Evolutionary conservation across 2,888 invertebrate species (phyloP).

Genomic region (Tyria jacobaeae): DNA sequence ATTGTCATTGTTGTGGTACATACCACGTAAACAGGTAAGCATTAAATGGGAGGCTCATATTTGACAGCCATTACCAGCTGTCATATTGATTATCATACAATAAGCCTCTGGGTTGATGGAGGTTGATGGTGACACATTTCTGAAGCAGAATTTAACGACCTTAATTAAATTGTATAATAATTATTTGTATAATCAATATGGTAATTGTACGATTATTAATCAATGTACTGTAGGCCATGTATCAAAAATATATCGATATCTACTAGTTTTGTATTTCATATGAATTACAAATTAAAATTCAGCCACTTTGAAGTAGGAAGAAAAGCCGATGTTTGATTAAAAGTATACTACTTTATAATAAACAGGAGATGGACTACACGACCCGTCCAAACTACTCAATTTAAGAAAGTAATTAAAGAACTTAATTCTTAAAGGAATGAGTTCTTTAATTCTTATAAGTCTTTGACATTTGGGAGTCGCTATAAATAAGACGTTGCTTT

Average conservation of each 20-base stretch:
- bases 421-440: too few relatives aligned
- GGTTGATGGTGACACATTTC: slow-evolving; percentile 8
- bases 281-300: too few relatives aligned
- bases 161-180: not conserved
- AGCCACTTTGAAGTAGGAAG: too few relatives aligned
- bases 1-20: slow-evolving; percentile 58
- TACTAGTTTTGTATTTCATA: not conserved
- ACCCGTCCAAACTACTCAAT: too few relatives aligned
- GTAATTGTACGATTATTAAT: not conserved
- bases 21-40: slow-evolving; percentile 63
- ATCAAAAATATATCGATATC: not conserved
- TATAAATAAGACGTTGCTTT: too few relatives aligned
- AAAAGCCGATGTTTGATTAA: too few relatives aligned
- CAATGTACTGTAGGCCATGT: not conserved
- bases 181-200: too few relatives aligned
- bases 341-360: too few relatives aligned
- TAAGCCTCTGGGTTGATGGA: slow-evolving; percentile 59
- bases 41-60: slow-evolving; percentile 73
- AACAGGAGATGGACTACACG: too few relatives aligned
- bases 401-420: too few relatives aligned
- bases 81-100: slow-evolving; percentile 76
- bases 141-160: not conserved
- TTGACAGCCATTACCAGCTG: slow-evolving; percentile 61
- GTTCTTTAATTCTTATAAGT: too few relatives aligned
- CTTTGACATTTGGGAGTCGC: too few relatives aligned